A percentile compares a stretch with the other conserved stretches of the same genome.
phyloP scores from a whole-genome alignment of 2,797 vertebrate species.

The Crocodylus rhombifer region DNA sequence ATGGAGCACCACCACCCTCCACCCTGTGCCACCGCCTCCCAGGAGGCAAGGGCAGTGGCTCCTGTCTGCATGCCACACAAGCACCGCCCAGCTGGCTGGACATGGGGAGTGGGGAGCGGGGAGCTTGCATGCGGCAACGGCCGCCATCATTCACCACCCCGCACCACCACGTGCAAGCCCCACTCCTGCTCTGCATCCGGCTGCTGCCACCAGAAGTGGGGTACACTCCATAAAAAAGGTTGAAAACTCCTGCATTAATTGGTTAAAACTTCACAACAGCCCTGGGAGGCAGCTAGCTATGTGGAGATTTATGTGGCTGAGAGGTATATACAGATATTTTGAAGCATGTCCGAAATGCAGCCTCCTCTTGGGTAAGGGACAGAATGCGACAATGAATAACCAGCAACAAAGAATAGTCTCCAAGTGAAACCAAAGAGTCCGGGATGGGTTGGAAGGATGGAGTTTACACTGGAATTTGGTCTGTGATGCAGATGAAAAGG shows the following conservation, averaged over 20 bases:
- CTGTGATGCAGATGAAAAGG: not conserved
- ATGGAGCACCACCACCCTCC: no score
- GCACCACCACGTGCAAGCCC: no score
- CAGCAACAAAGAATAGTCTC: not conserved
- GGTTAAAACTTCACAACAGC: not conserved
- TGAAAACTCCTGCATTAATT: not conserved
- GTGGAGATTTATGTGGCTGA: no score
- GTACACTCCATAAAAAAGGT: no score
- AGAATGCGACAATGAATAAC: not conserved
- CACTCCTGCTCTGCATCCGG: no score
- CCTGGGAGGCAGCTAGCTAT: not conserved
- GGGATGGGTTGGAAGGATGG: not conserved
- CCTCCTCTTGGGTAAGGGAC: not conserved
- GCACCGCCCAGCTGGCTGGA: no score
- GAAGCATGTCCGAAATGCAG: not conserved
- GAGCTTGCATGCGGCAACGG: no score
- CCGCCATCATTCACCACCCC: no score
- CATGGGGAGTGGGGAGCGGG: no score
- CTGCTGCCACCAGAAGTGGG: not conserved
- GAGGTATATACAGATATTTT: not conserved
- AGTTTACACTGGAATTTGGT: not conserved
- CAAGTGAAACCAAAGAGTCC: not conserved
- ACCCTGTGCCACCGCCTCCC: no score
- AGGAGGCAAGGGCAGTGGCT: no score
- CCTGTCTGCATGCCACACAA: no score